Conservation (phyloP, 2,113 vertebrate species). For the Toxotes chatareus region DNA sequence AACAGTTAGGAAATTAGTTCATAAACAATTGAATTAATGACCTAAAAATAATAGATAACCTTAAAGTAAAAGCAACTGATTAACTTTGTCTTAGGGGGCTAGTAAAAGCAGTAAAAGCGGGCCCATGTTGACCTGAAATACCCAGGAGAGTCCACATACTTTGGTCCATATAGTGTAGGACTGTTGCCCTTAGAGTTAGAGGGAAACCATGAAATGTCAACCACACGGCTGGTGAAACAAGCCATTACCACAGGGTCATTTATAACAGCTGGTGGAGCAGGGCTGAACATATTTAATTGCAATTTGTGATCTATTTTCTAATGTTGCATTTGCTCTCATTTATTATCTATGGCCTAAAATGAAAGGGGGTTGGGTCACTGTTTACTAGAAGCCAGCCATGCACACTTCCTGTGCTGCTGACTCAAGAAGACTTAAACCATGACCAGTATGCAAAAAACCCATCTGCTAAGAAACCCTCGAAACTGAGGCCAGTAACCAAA, state of each 20-base stretch:
- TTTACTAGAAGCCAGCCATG: not conserved
- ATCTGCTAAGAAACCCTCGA: not conserved
- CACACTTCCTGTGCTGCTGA: constrained; percentile 58
- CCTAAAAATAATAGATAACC: not conserved
- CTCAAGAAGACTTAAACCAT: not conserved
- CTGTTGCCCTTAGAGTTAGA: not conserved
- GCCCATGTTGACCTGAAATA: not conserved
- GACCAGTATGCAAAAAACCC: constrained; percentile 22
- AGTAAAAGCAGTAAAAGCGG: too few relatives aligned
- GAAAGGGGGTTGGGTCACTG: constrained; percentile 3
- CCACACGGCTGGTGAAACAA: not conserved
- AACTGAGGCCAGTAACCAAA: not conserved
- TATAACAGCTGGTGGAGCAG: not conserved
- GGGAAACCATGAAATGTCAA: not conserved
- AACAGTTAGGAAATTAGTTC: too few relatives aligned
- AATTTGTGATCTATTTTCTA: not conserved
- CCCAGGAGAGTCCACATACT: not conserved
- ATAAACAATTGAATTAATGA: too few relatives aligned
- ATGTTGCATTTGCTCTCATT: not conserved
- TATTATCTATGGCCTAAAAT: fast-evolving
- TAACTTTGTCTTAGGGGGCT: too few relatives aligned
- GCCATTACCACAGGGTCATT: not conserved
- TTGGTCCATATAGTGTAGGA: not conserved
- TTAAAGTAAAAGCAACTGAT: too few relatives aligned
- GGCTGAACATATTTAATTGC: not conserved